Evolutionary conservation across 2,113 vertebrate species (phyloP), one percentile per base, ranked within the genome.

Genomic region (Tragelaphus imberbis): DNA sequence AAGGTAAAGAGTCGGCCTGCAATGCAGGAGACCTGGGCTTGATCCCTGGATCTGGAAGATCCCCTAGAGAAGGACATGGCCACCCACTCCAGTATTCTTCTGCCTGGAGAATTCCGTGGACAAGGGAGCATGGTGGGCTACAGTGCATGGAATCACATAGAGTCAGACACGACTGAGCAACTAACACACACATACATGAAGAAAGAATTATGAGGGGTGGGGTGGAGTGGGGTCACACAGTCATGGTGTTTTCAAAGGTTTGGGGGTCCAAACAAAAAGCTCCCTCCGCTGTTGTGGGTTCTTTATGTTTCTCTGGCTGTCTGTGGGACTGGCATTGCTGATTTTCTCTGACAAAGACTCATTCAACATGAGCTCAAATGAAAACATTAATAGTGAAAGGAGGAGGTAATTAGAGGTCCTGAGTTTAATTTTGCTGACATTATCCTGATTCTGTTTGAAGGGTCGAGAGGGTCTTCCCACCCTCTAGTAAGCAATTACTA

Each of bases 281-380:
- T 10, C 88, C 85, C 84, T 30, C 16, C 61, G 30, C 55, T 16
- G 88, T 27, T 44, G n/a, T 10, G 44, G 28, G 6, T 55, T 88
- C 95, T 94, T 65, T 49, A 13, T 68, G 51, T 90, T 96, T 53
- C 63, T 79, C 89, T 81, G 93, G 21, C 68, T 81, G 21, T 77
- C 53, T 97, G 49, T 30, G 94, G 63, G 68, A 71, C 0, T 19
- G 7, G 25, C 13, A 71, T 30, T 84, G 61, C 27, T 90, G 68
- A 58, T 88, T 95, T 87, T 92, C 85, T 95, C 63, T 92, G 61
- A 97, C 97, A 84, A 95, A 77, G 96, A 82, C 82, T 90, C 90
- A 86, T 94, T 97, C 59, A 84, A 55, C 53, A 58, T 2, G 81
- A 91, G 9, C 61, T 87, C 88, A 55, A 86, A 98, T 94, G 97